Base-by-base conservation (phyloP, 2,113 vertebrate species). In the Onychorhynchus coronatus region DNA sequence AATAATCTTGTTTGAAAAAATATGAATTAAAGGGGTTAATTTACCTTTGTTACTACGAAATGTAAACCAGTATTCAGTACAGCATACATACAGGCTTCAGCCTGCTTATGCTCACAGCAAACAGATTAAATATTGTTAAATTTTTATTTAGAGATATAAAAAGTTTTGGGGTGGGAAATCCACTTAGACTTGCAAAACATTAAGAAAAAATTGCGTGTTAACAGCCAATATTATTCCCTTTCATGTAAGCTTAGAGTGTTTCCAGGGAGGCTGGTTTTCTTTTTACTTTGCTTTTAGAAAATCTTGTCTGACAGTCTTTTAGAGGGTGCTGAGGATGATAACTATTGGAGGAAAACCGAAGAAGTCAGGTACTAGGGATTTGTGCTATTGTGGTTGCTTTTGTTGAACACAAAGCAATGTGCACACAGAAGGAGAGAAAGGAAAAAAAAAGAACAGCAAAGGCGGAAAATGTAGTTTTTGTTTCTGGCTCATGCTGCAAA, bases 281-380 rank as follows among this genome's bases (percentile, higher is more conserved):
- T 84, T 80, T 62, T 31, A 22, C 12, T 89, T 78, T 85, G 13
- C 42, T 94, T 85, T 81, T 75, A 39, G 92, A 53, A 82, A 85
- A 74, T 75, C 42, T 68, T 76, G 15, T 65, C 53, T 88, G 79
- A 47, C 58, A 65, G 41, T 65, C 44, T 68, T 85, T 79, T 67
- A 62, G 59, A 53, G 18, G 6, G 22, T 71, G 67, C 14, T 56
- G 52, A 88, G 49, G 23, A 25, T 67, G 50, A 27, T 46, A 85
- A 56, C 21, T 70, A 5, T 17, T 70, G 27, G 39, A 75, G 23
- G 27, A 75, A 70, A 31, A 77, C 30, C 61, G 80, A 65, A 90
- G 78, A 55, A 89, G n/a, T n/a, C 33, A 42, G 20, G 11, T 71
- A 31, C 11, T 42, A 42, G 35, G 20, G 47, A 59, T 90, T 5